These are phyloP conservation scores for Ridgeia piscesae DNA, from an alignment of 1,140 invertebrate species.

Conservation along the genomic window DNA sequence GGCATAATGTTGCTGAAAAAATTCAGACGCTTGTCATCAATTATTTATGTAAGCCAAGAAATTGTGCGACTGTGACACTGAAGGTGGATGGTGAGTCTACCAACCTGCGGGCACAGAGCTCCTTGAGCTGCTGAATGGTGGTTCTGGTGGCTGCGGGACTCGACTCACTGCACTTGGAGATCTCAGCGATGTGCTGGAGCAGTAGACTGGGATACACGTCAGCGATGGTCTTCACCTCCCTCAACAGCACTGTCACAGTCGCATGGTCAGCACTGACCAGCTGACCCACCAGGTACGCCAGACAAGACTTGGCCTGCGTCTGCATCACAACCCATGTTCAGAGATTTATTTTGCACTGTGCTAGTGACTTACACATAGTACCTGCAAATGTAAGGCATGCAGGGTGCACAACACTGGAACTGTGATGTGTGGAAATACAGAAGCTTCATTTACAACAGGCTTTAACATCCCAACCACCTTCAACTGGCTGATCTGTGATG, in stretches of 20 bases:
- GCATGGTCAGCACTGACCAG: conserved; percentile 71
- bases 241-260: conserved; percentile 70
- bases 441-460: no score
- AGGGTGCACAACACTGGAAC: no score
- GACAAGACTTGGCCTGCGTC: conserved; percentile 74
- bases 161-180: conserved; percentile 62
- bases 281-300: conserved; percentile 77
- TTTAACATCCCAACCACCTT: no score
- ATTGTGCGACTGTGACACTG: no score
- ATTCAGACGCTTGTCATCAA: no score
- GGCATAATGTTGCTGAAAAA: no score
- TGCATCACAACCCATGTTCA: conserved; percentile 41
- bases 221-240: conserved; percentile 76
- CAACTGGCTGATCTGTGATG: no score
- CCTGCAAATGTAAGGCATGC: not conserved
- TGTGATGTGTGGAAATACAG: no score
- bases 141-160: conserved; percentile 57
- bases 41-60: no score
- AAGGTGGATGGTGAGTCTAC: conserved; percentile 14
- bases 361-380: not conserved
- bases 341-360: not conserved
- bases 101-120: conserved; percentile 52
- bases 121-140: conserved; percentile 59
- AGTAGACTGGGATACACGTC: conserved; percentile 75
- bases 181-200: conserved; percentile 73